Conservation (phyloP, 2,888 invertebrate genomes). For the Marasmarcha lunaedactyla region DNA sequence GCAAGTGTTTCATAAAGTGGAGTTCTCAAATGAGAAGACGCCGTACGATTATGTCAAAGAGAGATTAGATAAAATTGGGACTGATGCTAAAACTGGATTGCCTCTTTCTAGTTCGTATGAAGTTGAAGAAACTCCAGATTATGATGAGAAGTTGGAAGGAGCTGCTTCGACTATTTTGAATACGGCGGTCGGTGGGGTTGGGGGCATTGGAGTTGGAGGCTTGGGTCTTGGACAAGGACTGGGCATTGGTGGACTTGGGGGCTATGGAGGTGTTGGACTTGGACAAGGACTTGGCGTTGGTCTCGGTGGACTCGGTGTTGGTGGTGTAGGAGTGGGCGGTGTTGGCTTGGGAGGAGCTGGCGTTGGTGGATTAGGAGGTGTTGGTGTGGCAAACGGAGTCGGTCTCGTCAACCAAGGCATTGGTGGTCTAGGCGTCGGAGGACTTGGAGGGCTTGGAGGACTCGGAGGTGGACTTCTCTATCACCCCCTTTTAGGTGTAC, state of each 20-base stretch:
- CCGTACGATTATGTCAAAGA: conserved; percentile 59
- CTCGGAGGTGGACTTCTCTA: conserved; percentile 41
- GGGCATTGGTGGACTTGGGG: conserved; percentile 19
- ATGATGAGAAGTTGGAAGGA: conserved; percentile 57
- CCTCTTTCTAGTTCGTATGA: conserved; percentile 65
- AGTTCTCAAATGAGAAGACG: conserved; percentile 47
- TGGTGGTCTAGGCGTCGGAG: conserved; percentile 22
- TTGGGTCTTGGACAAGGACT: conserved; percentile 22
- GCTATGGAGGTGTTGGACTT: conserved; percentile 23
- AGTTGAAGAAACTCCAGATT: conserved; percentile 71
- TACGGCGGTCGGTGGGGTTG: conserved; percentile 35
- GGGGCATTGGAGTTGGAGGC: conserved; percentile 16
- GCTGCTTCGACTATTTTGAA: conserved; percentile 52
- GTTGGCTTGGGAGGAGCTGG: conserved; percentile 18
- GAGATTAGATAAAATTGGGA: conserved; percentile 39
- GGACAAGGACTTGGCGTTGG: conserved; percentile 27
- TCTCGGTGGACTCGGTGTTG: conserved; percentile 25
- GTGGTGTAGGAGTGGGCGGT: conserved; percentile 22
- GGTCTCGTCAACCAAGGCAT: conserved; percentile 30
- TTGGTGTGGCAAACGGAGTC: conserved; percentile 17
- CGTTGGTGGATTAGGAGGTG: conserved; percentile 26
- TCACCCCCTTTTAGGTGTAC: conserved; percentile 45
- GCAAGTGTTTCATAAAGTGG: conserved; percentile 33
- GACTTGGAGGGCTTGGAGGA: conserved; percentile 35
- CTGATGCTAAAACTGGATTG: conserved; percentile 39